A percentile compares a stretch with the other conserved stretches of the same genome.
Evolutionary conservation across 2,797 vertebrate genomes (phyloP).

Genomic region (Nyctibius grandis): DNA sequence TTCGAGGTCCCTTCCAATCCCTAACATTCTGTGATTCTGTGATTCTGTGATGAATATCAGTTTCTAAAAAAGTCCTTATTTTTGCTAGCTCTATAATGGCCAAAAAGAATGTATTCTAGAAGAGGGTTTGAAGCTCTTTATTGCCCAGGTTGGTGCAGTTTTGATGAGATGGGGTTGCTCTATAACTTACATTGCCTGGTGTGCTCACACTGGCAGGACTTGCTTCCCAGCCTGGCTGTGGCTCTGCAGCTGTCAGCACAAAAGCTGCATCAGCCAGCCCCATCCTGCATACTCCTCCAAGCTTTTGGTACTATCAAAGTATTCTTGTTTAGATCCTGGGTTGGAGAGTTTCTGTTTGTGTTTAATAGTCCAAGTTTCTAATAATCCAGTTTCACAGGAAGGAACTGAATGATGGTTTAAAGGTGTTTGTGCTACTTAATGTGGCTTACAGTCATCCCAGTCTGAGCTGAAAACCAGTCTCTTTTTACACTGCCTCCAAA

Average conservation of each 20-base stretch:
- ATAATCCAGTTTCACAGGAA: not conserved
- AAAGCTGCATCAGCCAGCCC: not conserved
- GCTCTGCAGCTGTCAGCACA: not conserved
- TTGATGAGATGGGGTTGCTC: not conserved
- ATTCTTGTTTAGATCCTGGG: not conserved
- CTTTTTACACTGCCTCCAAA: not conserved
- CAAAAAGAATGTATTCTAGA: not conserved
- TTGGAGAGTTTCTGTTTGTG: not conserved
- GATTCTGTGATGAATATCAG: not conserved
- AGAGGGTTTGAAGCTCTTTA: not conserved
- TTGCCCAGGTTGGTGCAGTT: not conserved
- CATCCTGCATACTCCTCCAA: not conserved
- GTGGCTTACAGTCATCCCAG: not conserved
- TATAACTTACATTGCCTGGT: not conserved
- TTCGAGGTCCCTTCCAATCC: too few relatives aligned
- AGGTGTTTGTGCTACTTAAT: not conserved
- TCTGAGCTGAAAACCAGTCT: not conserved
- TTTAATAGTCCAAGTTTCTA: not conserved
- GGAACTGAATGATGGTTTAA: not conserved
- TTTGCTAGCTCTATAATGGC: not conserved
- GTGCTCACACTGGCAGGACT: rapidly evolving
- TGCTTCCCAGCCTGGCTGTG: not conserved
- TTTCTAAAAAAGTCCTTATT: not conserved
- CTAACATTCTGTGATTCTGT: too few relatives aligned
- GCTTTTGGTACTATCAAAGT: not conserved